Base-by-base conservation (phyloP, 2,113 vertebrate species). In the Papio anubis region DNA sequence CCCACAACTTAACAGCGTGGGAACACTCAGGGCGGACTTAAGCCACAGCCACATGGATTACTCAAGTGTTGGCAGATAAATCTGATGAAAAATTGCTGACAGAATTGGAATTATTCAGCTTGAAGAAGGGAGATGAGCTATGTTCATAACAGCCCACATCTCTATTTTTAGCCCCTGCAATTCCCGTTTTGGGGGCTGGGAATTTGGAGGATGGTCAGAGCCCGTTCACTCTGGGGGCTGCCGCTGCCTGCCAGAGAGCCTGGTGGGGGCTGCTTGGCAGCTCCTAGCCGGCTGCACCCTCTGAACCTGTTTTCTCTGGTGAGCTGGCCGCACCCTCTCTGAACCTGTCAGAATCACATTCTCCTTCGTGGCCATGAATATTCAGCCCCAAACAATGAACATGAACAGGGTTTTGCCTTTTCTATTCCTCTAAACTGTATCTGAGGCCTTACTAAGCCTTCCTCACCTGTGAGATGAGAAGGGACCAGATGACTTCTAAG, bases 121-220 rank as follows among this genome's bases (percentile, higher is more conserved):
- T 1, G 3, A n/a, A 78, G 92, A 78, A 75, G 73, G 88, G 64
- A 89, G 89, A 85, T 50, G 5, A 57, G 86, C 95, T 75, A 59
- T 43, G 59, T 79, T 17, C 32, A 8, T 1, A 61, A 43, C 68
- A 8, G 35, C 52, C 48, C 75, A 2, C 18, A 1, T 13, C 48
- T 83, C 97, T 87, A 80, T 76, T 80, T 92, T 90, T 72, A 78
- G 94, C 50, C 61, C 20, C 61, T 83, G 70, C 32, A 35, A 16
- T 2, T 91, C 94, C 70, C 23, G 0, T 38, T 32, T 52, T 45
- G 70, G 45, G 68, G 79, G 3, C 38, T 7, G 55, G 66, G 92
- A 87, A 81, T 82, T 12, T 6, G 10, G 61, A 52, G 59, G 52
- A 57, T 11, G 0, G 10, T 30, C 5, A 55, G 78, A 30, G n/a